Evolutionary conservation across 2,113 vertebrate species (phyloP).

Genomic region (Leptobrachium ailaonicum): DNA sequence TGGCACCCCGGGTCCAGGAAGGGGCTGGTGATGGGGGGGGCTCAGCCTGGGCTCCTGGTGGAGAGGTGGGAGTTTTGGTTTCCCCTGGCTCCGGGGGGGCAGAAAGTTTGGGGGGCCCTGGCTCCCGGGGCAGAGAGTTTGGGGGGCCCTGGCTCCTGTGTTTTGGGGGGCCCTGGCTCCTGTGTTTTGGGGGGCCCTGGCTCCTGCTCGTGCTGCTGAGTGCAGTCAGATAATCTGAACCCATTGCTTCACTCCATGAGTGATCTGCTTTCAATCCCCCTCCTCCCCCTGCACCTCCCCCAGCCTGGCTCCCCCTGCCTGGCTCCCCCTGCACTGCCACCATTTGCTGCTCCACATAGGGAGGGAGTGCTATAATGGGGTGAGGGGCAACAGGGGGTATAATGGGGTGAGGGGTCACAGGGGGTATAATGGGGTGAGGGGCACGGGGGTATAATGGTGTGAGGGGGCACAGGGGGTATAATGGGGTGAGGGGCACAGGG

Average conservation of each 20-base stretch:
- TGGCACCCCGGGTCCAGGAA: not conserved
- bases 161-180: too few relatives aligned
- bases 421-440: not conserved
- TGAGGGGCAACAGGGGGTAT: not conserved
- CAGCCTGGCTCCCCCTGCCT: slow-evolving; percentile 22
- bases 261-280: slow-evolving; percentile 71
- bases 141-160: too few relatives aligned
- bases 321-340: slow-evolving; percentile 19
- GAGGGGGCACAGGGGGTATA: too few relatives aligned
- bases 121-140: not conserved
- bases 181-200: not conserved
- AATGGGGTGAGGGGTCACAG: too few relatives aligned
- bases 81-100: not conserved
- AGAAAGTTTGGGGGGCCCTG: not conserved
- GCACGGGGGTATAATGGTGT: not conserved
- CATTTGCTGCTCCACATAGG: slow-evolving; percentile 72
- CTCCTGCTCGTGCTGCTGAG: slow-evolving; percentile 40
- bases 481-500: too few relatives aligned
- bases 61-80: not conserved
- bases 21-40: not conserved
- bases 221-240: slow-evolving; percentile 52
- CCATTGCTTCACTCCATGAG: slow-evolving; percentile 63
- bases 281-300: slow-evolving; percentile 51
- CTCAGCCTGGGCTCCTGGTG: not conserved
- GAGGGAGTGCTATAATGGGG: slow-evolving; percentile 59